phyloP scores from a whole-genome alignment of 2,797 vertebrate genomes.

The Taenioides sp. region DNA sequence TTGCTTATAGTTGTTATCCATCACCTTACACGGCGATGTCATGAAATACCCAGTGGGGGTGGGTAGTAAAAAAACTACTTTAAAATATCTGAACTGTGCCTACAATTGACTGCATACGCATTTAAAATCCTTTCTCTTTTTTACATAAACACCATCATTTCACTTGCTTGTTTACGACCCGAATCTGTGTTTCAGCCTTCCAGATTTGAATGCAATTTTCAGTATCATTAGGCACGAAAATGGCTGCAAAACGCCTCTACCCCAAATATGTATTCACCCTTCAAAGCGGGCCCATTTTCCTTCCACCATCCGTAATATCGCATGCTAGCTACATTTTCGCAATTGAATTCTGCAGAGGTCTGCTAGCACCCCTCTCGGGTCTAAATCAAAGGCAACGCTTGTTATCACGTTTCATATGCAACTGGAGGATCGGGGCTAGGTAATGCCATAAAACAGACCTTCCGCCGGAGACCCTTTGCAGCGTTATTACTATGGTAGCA shows the following conservation, averaged over 20 bases:
- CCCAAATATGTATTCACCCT: conserved; percentile 36
- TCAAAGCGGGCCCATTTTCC: conserved; percentile 11
- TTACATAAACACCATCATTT: conserved; percentile 16
- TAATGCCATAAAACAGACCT: conserved; percentile 65
- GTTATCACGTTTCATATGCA: conserved; percentile 71
- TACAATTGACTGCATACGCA: background rate
- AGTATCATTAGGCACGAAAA: conserved; percentile 8
- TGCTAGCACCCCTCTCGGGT: conserved; percentile 36
- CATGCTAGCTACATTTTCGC: conserved; percentile 32
- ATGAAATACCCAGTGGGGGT: no score
- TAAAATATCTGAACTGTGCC: background rate
- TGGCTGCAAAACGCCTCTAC: background rate
- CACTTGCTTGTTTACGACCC: conserved; percentile 8
- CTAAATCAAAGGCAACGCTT: conserved; percentile 66
- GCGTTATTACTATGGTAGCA: conserved; percentile 54
- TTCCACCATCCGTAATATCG: conserved; percentile 28
- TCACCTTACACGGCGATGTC: no score
- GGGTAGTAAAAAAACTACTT: background rate
- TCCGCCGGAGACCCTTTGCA: conserved; percentile 47
- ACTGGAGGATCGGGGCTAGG: conserved; percentile 59
- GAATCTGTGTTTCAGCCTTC: conserved; percentile 8
- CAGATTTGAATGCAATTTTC: conserved; percentile 9
- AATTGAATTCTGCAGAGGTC: conserved; percentile 41
- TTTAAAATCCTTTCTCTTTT: background rate
- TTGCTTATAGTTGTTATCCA: no score